These are phyloP conservation scores for Scolopax mira DNA, from an alignment of 2,113 vertebrate genomes.

Conservation along the genomic window DNA sequence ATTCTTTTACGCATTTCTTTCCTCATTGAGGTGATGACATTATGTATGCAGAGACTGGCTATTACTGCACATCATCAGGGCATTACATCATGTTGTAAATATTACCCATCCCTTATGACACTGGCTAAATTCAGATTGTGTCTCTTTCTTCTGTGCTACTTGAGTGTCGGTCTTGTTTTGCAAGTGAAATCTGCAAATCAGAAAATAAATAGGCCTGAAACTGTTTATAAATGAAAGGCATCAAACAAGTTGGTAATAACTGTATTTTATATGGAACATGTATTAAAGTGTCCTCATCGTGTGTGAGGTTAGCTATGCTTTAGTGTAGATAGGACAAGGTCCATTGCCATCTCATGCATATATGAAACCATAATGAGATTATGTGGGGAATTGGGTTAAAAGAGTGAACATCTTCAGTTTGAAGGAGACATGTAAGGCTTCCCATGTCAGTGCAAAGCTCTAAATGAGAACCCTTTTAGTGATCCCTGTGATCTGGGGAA, in stretches of 20 bases:
- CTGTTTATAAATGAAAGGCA: neutral
- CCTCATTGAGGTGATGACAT: neutral
- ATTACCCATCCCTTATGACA: neutral
- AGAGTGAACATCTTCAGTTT: neutral
- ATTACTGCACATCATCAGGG: neutral
- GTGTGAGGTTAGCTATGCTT: neutral
- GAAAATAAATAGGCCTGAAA: neutral
- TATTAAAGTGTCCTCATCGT: neutral
- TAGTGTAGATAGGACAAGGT: neutral
- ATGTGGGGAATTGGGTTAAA: neutral
- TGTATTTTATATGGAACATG: neutral
- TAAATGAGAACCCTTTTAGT: neutral
- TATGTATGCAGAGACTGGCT: neutral
- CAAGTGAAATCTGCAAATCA: neutral
- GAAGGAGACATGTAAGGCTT: neutral
- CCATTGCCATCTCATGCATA: neutral
- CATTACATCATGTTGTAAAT: accelerated
- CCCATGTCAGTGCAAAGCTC: neutral
- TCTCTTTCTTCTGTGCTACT: neutral
- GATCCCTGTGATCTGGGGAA: neutral
- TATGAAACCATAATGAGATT: neutral
- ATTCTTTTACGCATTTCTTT: neutral
- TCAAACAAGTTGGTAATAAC: neutral
- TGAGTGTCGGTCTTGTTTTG: neutral
- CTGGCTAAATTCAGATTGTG: neutral